A percentile compares a stretch with the other conserved stretches of the same genome.
These are phyloP conservation scores for Marronus borbonicus DNA, from an alignment of 2,888 invertebrate genomes.

Conservation along the genomic window DNA sequence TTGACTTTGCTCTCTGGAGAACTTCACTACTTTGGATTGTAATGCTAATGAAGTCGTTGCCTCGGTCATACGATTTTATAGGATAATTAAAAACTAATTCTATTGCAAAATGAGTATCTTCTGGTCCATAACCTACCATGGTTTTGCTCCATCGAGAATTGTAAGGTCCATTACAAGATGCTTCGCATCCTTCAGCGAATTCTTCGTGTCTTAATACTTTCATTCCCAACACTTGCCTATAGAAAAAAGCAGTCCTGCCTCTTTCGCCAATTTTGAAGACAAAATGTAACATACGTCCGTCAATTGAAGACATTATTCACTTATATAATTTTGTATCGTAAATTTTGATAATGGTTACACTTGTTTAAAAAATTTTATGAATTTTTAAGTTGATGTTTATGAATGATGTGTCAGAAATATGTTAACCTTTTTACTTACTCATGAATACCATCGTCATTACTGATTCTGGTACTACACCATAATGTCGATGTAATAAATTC, in stretches of 20 bases:
- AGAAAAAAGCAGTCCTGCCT: slow-evolving; percentile 88
- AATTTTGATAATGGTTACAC: background rate
- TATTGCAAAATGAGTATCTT: slow-evolving; percentile 94
- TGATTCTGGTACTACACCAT: no score
- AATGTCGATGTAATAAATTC: no score
- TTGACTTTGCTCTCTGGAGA: slow-evolving; percentile 80
- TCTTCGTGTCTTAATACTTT: slow-evolving; percentile 97
- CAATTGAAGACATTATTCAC: slow-evolving; percentile 54
- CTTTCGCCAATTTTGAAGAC: slow-evolving; percentile 97
- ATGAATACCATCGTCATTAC: no score
- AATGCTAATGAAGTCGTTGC: slow-evolving; percentile 93
- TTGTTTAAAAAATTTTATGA: background rate
- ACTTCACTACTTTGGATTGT: slow-evolving; percentile 86
- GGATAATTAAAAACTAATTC: slow-evolving; percentile 99
- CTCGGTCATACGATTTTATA: slow-evolving; percentile 86
- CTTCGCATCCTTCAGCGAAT: slow-evolving; percentile 96
- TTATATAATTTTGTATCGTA: background rate
- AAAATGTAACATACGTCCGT: slow-evolving; percentile 92
- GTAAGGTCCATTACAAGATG: slow-evolving; percentile 98
- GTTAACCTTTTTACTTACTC: no score
- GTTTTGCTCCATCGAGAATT: slow-evolving; percentile 99
- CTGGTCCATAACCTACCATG: slow-evolving; percentile 98
- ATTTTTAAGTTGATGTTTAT: background rate
- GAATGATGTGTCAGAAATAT: background rate
- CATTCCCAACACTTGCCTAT: slow-evolving; percentile 94